Evolutionary conservation across 2,797 vertebrate genomes (phyloP), one percentile per base, ranked within the genome.

Genomic region (Triplophysa yarkandensis): DNA sequence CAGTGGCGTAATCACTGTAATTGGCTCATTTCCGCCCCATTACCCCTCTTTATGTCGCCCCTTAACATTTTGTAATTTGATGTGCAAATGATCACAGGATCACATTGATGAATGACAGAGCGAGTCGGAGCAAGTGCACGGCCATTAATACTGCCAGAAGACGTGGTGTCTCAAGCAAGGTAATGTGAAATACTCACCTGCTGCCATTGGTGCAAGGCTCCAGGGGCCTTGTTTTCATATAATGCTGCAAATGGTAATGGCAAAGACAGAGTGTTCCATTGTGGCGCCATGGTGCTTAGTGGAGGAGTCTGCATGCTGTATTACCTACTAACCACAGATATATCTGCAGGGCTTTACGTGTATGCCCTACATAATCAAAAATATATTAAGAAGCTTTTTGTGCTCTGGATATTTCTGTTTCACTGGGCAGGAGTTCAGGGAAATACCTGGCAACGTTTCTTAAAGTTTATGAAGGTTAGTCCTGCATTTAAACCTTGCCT

Each of bases 21-120:
- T 85, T 84, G 85, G 80, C 84, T 85, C 72, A 88, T 91, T 88
- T 88, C 87, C 83, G 76, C 74, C 80, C 81, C 85, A 87, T 91
- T 90, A 89, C 80, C 81, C 85, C 86, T 80, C 86, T 88, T 88
- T 86, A 88, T 89, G 83, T 88, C 77, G 82, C 81, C 76, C 52
- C 81, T 83, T 83, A 86, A 81, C 58, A 60, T 83, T 82, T 78
- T 81, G 81, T 89, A 88, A 88, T 89, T 86, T 83, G 84, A 85
- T 83, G 83, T 83, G 77, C 82, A 82, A 88, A 75, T 81, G 76
- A 82, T 79, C 76, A 57, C 23, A 25, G 63, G 52, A 74, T 77
- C 76, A 41, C 58, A 9, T 19, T 80, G 79, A 89, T 88, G 71
- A 82, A 90, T 87, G 85, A 81, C 64, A 62, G 80, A 80, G 74